These are phyloP conservation scores for Forbesichthys papilliferus DNA, from an alignment of 2,113 vertebrate genomes.

Conservation along the genomic window DNA sequence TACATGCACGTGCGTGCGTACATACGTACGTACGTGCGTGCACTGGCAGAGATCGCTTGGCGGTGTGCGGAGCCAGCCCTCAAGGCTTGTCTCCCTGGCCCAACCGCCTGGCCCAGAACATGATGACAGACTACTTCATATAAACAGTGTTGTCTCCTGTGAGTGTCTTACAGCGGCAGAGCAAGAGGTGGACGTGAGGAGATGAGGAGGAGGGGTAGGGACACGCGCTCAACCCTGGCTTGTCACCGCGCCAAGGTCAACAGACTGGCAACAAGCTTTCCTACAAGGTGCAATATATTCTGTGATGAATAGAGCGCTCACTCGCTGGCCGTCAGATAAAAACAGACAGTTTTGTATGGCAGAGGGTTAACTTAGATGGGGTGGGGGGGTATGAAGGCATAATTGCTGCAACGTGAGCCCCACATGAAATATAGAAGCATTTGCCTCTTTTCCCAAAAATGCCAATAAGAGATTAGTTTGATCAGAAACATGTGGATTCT, in stretches of 20 bases:
- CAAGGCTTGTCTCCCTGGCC: constrained; percentile 50
- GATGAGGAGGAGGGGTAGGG: constrained; percentile 30
- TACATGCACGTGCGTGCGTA: constrained; percentile 1
- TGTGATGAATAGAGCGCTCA: constrained; percentile 19
- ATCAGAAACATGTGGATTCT: constrained; percentile 51
- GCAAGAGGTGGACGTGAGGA: constrained; percentile 35
- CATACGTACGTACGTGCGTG: not conserved
- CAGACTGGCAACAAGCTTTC: constrained; percentile 31
- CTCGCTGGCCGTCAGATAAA: not conserved
- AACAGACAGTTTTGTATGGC: constrained; percentile 21
- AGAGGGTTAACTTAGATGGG: constrained; percentile 3
- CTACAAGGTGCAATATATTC: constrained; percentile 3
- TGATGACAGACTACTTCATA: constrained; percentile 53
- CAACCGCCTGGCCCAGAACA: constrained; percentile 54
- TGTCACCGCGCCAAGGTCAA: constrained; percentile 59
- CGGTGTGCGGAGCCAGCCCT: constrained; percentile 33
- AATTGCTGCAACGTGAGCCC: constrained; percentile 45
- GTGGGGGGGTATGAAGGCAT: constrained; percentile 26
- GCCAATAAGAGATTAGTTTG: constrained; percentile 25
- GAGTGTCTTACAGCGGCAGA: constrained; percentile 59
- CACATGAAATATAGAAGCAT: constrained; percentile 50
- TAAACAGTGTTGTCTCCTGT: constrained; percentile 20
- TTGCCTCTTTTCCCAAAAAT: constrained; percentile 41
- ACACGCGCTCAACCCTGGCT: constrained; percentile 54
- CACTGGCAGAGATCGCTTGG: constrained; percentile 30